Evolutionary conservation across 2,888 invertebrate genomes (phyloP).

Genomic region (Globia sparganii): DNA sequence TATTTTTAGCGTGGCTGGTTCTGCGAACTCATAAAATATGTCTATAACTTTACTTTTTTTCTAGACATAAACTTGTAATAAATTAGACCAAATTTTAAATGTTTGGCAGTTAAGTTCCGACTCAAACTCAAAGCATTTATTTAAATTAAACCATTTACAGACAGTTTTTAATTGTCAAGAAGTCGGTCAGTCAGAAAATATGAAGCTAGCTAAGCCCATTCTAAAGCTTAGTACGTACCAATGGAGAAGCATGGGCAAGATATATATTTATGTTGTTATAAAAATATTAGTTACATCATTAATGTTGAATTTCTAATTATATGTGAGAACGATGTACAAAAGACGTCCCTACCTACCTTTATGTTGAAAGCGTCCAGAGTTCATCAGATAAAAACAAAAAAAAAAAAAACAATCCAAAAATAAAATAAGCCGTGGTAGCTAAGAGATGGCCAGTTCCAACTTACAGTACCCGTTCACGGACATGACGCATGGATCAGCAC

Average conservation of each 20-base stretch:
- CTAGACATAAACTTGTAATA: not conserved
- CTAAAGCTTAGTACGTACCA: too few relatives aligned
- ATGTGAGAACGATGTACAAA: not conserved
- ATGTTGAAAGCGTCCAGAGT: not conserved
- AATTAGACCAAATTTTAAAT: not conserved
- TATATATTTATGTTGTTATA: not conserved
- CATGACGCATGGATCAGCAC: not conserved
- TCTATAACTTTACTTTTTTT: not conserved
- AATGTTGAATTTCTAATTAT: not conserved
- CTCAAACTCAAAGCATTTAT: too few relatives aligned
- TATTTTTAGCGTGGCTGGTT: conserved; percentile 5
- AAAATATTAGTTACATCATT: not conserved
- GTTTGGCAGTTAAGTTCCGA: not conserved
- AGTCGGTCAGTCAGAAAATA: not conserved
- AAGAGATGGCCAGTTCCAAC: not conserved
- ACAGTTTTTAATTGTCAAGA: too few relatives aligned
- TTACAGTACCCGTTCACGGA: not conserved
- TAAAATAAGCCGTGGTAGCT: not conserved
- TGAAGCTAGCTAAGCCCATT: not conserved
- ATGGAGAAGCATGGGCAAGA: not conserved
- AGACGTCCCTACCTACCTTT: not conserved
- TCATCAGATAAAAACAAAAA: not conserved
- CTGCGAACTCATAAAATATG: not conserved
- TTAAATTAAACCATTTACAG: too few relatives aligned
- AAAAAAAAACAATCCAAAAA: too few relatives aligned